Evolutionary conservation across 2,888 invertebrate genomes (phyloP).

Genomic region (Malthinus flaveolus): DNA sequence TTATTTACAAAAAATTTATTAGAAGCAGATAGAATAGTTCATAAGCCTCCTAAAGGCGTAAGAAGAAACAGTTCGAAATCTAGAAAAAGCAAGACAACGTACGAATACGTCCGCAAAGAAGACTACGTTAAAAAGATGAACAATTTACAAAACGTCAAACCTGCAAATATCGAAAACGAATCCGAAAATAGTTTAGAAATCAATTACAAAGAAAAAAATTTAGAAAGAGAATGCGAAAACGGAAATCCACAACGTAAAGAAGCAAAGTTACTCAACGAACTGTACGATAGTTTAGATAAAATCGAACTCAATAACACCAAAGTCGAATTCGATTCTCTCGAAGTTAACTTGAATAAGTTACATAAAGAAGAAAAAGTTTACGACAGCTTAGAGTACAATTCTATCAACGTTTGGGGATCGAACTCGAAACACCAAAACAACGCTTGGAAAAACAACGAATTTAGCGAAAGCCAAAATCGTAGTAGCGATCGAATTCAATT

Average conservation of each 20-base stretch:
- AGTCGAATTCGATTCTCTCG: constrained; percentile 48
- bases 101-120: constrained; percentile 53
- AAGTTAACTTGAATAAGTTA: constrained; percentile 45
- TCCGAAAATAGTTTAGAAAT: constrained; percentile 49
- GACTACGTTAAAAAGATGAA: constrained; percentile 45
- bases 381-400: constrained; percentile 47
- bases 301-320: constrained; percentile 39
- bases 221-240: constrained; percentile 49
- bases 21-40: constrained; percentile 59
- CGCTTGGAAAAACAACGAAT: constrained; percentile 15
- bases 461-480: constrained; percentile 7
- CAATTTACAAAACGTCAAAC: constrained; percentile 34
- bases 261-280: constrained; percentile 37
- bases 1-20: constrained; percentile 53
- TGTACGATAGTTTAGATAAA: constrained; percentile 52
- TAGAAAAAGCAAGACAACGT: constrained; percentile 47
- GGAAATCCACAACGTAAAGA: constrained; percentile 23
- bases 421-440: constrained; percentile 28
- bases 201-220: constrained; percentile 51
- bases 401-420: constrained; percentile 39
- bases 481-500: constrained; percentile 45
- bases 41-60: constrained; percentile 75
- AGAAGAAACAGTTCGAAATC: constrained; percentile 65
- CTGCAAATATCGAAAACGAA: constrained; percentile 30
- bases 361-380: constrained; percentile 39